These are phyloP conservation scores for Carassius gibelio DNA, from an alignment of 2,113 vertebrate genomes.

Conservation along the genomic window DNA sequence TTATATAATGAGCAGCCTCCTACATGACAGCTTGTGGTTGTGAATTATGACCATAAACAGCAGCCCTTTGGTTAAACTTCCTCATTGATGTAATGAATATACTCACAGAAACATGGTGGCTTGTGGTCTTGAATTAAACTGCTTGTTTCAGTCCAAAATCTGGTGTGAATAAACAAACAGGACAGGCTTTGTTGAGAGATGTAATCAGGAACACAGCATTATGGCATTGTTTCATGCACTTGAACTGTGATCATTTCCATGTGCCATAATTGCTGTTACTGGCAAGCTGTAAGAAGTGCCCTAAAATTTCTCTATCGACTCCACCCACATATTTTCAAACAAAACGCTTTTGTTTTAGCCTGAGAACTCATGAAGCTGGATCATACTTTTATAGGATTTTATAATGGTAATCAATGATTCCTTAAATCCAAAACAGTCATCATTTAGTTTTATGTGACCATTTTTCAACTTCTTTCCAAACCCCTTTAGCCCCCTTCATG, in stretches of 20 bases:
- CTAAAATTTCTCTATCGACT: slow-evolving; percentile 15
- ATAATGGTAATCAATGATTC: neutral
- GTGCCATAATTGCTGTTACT: slow-evolving; percentile 29
- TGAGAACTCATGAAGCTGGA: neutral
- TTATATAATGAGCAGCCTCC: slow-evolving; percentile 57
- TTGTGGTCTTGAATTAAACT: slow-evolving; percentile 45
- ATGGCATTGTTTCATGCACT: neutral
- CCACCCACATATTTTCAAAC: slow-evolving; percentile 24
- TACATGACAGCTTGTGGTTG: slow-evolving; percentile 51
- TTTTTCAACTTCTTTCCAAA: neutral
- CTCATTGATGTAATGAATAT: slow-evolving; percentile 57
- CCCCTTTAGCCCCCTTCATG: neutral
- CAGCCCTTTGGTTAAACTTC: slow-evolving; percentile 55
- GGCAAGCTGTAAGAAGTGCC: slow-evolving; percentile 21
- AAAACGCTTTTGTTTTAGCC: slow-evolving; percentile 14
- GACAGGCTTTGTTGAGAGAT: slow-evolving; percentile 32
- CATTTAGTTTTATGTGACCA: neutral
- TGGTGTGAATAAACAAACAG: slow-evolving; percentile 41
- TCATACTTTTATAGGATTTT: neutral
- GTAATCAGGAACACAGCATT: slow-evolving; percentile 22
- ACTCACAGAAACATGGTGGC: slow-evolving; percentile 48
- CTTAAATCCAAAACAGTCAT: neutral
- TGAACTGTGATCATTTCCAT: slow-evolving; percentile 24
- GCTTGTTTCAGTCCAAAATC: slow-evolving; percentile 34
- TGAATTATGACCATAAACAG: slow-evolving; percentile 57